These are phyloP conservation scores for Acrossocheilus fasciatus DNA, from an alignment of 2,797 vertebrate genomes.

Conservation along the genomic window DNA sequence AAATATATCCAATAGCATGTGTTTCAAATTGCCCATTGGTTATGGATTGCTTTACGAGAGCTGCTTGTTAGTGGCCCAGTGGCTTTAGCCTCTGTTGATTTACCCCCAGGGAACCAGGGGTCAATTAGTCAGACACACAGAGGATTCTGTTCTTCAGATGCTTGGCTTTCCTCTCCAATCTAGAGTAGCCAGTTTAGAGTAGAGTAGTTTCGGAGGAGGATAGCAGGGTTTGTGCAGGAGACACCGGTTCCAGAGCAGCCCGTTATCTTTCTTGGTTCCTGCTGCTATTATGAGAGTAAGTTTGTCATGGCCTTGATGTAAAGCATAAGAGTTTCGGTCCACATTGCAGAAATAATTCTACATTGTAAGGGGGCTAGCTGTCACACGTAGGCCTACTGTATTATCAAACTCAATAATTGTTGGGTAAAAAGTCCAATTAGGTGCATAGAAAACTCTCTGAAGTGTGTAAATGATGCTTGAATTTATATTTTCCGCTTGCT, in stretches of 20 bases:
- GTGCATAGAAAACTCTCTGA: not conserved
- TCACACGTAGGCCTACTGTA: not conserved
- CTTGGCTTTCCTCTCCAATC: conserved; percentile 70
- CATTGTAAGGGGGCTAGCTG: not conserved
- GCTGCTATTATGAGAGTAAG: conserved; percentile 28
- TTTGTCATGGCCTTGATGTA: not conserved
- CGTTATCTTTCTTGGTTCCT: conserved; percentile 33
- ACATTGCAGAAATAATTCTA: not conserved
- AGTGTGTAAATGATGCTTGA: not conserved
- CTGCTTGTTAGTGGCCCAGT: conserved; percentile 79
- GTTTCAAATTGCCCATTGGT: conserved; percentile 86
- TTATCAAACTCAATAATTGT: not conserved
- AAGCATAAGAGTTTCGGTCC: not conserved
- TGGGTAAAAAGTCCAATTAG: not conserved
- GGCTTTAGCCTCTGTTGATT: conserved; percentile 79
- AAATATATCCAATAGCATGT: conserved; percentile 82
- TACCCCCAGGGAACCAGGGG: conserved; percentile 82
- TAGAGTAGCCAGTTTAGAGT: not conserved
- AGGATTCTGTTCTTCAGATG: conserved; percentile 76
- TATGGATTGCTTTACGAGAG: conserved; percentile 84
- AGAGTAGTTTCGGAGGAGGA: conserved; percentile 45
- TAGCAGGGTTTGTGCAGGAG: conserved; percentile 1
- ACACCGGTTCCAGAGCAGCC: conserved; percentile 30
- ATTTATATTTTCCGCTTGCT: not conserved
- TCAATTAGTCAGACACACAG: conserved; percentile 81